Conservation (phyloP, 1,140 invertebrate genomes). For the Galleria mellonella region DNA sequence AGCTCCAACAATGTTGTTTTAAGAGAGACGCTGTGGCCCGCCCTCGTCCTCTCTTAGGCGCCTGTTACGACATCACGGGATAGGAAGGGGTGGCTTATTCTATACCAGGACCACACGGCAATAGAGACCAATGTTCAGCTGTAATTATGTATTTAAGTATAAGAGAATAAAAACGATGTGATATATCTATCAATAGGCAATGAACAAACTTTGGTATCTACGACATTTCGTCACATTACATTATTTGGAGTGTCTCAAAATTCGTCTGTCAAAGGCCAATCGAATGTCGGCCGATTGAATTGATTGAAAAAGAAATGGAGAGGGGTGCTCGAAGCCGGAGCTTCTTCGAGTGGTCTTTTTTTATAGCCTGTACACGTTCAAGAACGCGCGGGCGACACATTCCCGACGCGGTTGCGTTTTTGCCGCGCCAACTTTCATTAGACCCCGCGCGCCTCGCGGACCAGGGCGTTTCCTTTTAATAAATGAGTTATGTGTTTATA, state of each 20-base stretch:
- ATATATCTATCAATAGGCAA: too few relatives aligned
- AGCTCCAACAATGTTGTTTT: too few relatives aligned
- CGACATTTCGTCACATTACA: not conserved
- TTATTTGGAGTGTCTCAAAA: conserved; percentile 26
- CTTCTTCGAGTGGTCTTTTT: conserved; percentile 50
- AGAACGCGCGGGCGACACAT: conserved; percentile 64
- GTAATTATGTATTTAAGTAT: too few relatives aligned
- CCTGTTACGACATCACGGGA: too few relatives aligned
- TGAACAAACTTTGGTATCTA: too few relatives aligned
- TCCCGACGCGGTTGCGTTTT: conserved; percentile 57
- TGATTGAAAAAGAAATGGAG: conserved; percentile 64
- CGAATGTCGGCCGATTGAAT: conserved; percentile 53
- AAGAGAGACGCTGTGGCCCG: too few relatives aligned
- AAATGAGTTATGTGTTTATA: conserved; percentile 64
- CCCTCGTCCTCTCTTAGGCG: too few relatives aligned
- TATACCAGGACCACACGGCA: too few relatives aligned
- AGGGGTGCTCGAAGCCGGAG: conserved; percentile 24
- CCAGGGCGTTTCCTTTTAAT: conserved; percentile 56
- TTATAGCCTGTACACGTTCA: conserved; percentile 61
- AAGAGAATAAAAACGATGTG: too few relatives aligned
- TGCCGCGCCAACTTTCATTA: conserved; percentile 61
- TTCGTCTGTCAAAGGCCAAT: conserved; percentile 43
- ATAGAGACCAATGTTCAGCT: too few relatives aligned
- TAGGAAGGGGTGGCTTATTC: too few relatives aligned
- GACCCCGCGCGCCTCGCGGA: conserved; percentile 33